Evolutionary conservation across 2,888 invertebrate species (phyloP).

Genomic region (Melieria picta): DNA sequence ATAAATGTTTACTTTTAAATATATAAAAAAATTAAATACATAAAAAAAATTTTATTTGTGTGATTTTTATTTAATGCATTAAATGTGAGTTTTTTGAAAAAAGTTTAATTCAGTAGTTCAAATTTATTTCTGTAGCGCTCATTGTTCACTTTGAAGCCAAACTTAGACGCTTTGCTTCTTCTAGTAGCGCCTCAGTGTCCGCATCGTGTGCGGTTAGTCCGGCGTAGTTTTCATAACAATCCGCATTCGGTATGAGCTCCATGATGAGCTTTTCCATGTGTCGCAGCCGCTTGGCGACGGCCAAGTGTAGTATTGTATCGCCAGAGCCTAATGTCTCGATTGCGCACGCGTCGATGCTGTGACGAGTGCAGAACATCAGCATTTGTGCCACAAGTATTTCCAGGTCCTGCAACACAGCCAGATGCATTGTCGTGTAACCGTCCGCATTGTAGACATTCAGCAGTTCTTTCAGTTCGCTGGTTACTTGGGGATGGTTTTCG

Average conservation of each 20-base stretch:
- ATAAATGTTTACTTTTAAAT: background rate
- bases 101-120: too few species aligned
- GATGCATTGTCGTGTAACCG: conserved; percentile 1
- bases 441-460: background rate
- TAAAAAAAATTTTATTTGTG: too few species aligned
- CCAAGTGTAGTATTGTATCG: conserved; percentile 8
- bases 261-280: background rate
- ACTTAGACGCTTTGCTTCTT: too few species aligned
- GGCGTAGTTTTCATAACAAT: conserved; percentile 5
- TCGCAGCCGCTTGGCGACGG: background rate
- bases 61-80: too few species aligned
- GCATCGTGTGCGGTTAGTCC: background rate
- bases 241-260: background rate
- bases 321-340: background rate
- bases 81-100: too few species aligned
- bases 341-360: background rate
- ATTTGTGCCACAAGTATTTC: background rate
- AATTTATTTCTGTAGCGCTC: too few species aligned
- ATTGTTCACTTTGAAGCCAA: too few species aligned
- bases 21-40: too few species aligned
- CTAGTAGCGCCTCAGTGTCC: background rate
- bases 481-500: background rate
- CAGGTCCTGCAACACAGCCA: background rate
- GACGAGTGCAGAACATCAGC: background rate
- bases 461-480: background rate